A percentile compares a stretch with the other conserved stretches of the same genome.
These are phyloP conservation scores for Oxygymnocypris stewartii DNA, from an alignment of 2,113 vertebrate genomes.

Conservation along the genomic window DNA sequence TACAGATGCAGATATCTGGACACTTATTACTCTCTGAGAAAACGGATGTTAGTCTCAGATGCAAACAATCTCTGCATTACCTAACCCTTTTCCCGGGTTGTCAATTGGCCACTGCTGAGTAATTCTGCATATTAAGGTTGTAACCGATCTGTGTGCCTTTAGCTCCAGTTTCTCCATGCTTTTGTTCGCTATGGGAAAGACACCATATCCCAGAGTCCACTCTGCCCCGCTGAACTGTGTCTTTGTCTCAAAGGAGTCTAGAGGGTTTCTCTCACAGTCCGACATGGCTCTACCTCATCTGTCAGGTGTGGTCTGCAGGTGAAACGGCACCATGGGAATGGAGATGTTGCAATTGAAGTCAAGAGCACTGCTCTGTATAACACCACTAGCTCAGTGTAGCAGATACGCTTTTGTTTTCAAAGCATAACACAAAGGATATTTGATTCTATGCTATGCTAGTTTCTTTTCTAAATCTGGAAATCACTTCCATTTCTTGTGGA, in stretches of 20 bases:
- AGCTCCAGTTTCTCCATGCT: constrained; percentile 62
- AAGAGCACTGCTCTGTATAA: constrained; percentile 54
- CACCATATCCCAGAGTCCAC: constrained; percentile 64
- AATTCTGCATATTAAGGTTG: constrained; percentile 64
- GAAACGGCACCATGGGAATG: constrained; percentile 73
- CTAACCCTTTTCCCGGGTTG: background rate
- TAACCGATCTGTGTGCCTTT: constrained; percentile 68
- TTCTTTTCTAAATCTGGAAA: constrained; percentile 14
- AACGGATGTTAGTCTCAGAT: background rate
- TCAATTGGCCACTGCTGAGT: background rate
- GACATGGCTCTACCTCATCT: constrained; percentile 56
- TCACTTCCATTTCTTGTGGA: background rate
- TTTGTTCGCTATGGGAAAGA: constrained; percentile 73
- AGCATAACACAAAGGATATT: constrained; percentile 17
- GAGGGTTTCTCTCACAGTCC: constrained; percentile 66
- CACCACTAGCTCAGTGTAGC: constrained; percentile 30
- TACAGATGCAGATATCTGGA: background rate
- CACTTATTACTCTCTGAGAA: background rate
- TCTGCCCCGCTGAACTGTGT: constrained; percentile 66
- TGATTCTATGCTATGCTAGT: constrained; percentile 2
- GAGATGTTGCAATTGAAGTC: constrained; percentile 51
- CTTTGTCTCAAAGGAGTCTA: constrained; percentile 67
- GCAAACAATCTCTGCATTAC: background rate
- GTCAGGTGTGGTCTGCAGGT: constrained; percentile 61
- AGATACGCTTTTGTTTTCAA: constrained; percentile 47